phyloP scores from a whole-genome alignment of 2,888 invertebrate genomes.

The Caprella mutica region DNA sequence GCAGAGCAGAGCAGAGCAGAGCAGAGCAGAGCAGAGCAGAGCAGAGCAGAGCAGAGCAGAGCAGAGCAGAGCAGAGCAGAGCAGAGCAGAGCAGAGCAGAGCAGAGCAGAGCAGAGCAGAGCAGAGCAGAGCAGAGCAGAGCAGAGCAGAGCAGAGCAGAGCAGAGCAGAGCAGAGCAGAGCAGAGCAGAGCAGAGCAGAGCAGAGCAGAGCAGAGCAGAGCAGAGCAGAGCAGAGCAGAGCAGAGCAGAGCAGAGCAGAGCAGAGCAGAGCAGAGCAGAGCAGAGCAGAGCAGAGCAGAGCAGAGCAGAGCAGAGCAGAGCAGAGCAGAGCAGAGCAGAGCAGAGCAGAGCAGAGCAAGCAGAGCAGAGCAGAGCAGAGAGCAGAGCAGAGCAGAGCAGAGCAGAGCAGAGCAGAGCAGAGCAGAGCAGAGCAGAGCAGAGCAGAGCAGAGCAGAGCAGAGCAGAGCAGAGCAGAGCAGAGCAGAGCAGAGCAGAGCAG shows the following conservation, averaged over 20 bases:
- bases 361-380: not conserved
- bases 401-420: not conserved
- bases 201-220: not conserved
- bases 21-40: not conserved
- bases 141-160: not conserved
- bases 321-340: not conserved
- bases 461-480: not conserved
- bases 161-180: not conserved
- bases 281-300: not conserved
- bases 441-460: not conserved
- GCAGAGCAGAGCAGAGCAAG: not conserved
- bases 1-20: no score
- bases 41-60: not conserved
- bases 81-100: not conserved
- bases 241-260: not conserved
- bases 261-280: not conserved
- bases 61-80: not conserved
- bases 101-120: not conserved
- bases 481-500: not conserved
- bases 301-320: not conserved
- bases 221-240: not conserved
- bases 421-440: not conserved
- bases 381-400: not conserved
- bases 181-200: not conserved
- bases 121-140: not conserved